These are phyloP conservation scores for Lophius piscatorius DNA, from an alignment of 2,113 vertebrate species.

Conservation along the genomic window DNA sequence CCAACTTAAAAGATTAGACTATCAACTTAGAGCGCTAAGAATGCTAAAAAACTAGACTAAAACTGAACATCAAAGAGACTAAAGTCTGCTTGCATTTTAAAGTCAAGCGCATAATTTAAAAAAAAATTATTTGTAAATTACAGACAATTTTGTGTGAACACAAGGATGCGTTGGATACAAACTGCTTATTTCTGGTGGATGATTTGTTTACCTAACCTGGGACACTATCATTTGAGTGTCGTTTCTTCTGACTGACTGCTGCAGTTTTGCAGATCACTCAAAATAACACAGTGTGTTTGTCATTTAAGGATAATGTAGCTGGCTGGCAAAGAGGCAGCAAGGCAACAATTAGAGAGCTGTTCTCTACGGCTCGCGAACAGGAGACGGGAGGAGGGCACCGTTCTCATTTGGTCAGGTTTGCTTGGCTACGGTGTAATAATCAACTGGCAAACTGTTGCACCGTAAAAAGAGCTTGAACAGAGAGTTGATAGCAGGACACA, in stretches of 20 bases:
- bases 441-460: constrained; percentile 28
- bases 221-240: constrained; percentile 71
- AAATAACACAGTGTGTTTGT: constrained; percentile 78
- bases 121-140: constrained; percentile 54
- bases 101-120: constrained; percentile 48
- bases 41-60: no score
- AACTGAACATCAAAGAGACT: constrained; percentile 32
- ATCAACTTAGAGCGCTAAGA: no score
- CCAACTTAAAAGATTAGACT: no score
- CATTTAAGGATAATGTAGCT: constrained; percentile 75
- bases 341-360: constrained; percentile 70
- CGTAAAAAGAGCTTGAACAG: constrained; percentile 21
- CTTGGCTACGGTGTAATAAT: constrained; percentile 58
- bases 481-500: constrained; percentile 59
- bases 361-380: constrained; percentile 46
- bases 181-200: constrained; percentile 60
- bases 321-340: constrained; percentile 60
- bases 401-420: constrained; percentile 63
- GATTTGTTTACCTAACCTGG: constrained; percentile 66
- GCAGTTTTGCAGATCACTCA: constrained; percentile 70
- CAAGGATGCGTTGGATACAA: constrained; percentile 35
- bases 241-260: constrained; percentile 69
- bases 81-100: constrained; percentile 51
- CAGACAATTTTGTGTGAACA: constrained; percentile 29
- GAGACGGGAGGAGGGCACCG: constrained; percentile 50